These are phyloP conservation scores for Chiroxiphia lanceolata DNA, from an alignment of 2,797 vertebrate genomes.

Conservation along the genomic window DNA sequence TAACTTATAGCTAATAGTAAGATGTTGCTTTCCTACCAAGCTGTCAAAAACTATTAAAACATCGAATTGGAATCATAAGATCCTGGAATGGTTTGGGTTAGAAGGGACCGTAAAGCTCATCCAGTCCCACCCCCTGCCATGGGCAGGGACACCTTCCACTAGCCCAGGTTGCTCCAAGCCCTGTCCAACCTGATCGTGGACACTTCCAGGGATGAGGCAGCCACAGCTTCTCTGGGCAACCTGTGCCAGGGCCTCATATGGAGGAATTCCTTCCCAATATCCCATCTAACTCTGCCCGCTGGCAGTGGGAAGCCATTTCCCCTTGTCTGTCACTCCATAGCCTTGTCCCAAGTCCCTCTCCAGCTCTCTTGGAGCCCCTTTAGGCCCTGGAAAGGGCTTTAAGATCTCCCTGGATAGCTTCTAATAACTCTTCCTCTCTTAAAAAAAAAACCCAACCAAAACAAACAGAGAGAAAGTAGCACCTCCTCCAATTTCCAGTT, in stretches of 20 bases:
- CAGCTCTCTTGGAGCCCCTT: not conserved
- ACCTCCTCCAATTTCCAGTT: not conserved
- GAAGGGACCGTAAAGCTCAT: not conserved
- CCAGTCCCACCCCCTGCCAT: not conserved
- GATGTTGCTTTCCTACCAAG: not conserved
- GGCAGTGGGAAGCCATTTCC: not conserved
- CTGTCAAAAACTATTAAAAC: not conserved
- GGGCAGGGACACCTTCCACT: not conserved
- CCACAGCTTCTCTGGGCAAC: not conserved
- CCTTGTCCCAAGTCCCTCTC: not conserved
- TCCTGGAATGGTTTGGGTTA: not conserved
- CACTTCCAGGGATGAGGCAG: not conserved
- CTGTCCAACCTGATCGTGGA: rapidly evolving
- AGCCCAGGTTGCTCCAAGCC: rapidly evolving
- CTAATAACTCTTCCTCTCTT: not conserved
- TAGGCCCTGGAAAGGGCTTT: not conserved
- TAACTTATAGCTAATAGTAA: not conserved
- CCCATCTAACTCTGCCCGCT: not conserved
- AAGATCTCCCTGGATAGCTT: not conserved
- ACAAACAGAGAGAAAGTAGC: not conserved
- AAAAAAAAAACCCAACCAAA: not conserved
- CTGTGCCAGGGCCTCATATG: not conserved
- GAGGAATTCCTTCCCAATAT: not conserved
- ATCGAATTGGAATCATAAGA: not conserved
- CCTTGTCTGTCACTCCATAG: rapidly evolving